Base-by-base conservation (phyloP, 2,888 invertebrate genomes). In the Fragum whitleyi region DNA sequence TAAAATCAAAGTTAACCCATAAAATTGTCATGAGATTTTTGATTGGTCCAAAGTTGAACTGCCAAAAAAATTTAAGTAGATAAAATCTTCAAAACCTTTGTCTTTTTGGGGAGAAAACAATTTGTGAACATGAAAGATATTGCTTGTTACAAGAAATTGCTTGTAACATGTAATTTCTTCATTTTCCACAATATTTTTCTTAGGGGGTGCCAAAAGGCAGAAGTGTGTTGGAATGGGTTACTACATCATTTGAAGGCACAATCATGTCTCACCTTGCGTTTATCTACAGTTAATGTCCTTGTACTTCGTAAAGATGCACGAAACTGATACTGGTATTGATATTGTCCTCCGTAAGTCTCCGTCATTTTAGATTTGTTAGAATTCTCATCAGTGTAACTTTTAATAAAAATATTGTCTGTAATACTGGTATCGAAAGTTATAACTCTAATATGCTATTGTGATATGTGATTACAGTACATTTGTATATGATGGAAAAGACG, bases 221-320 rank as follows among this genome's bases (percentile, higher is more conserved):
- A n/a, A 14, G 9, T 14, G 53, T 53, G 53, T 53, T 0, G 19
- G 1, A 53, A 3, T 21, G 16, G 53, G n/a, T 14, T 53, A n/a
- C 3, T 36, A 36, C 32, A 36, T 36, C 32, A 36, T 6, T 9
- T 9, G 16, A 47, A 47, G n/a, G 7, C 47, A 47, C 7, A 14
- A 14, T 14, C 39, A 39, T 6, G n/a, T 26, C 29, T 61, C 79
- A 85, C 85, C 85, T 85, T 85, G 14, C 74, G 62, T 62, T 79
- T 83, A 70, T 85, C 83, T 47, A 85, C 75, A 57, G 57, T 79
- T 14, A 79, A 65, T 51, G 80, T 81, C 74, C 85, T 76, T 21
- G 75, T 55, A 19, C 78, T 76, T 32, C 81, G 53, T 23, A 83
- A 67, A 2, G 81, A 79, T 29, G 83, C 83, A 42, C 79, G 62